phyloP scores from a whole-genome alignment of 1,140 invertebrate species.

The Lordiphosa stackelbergi region DNA sequence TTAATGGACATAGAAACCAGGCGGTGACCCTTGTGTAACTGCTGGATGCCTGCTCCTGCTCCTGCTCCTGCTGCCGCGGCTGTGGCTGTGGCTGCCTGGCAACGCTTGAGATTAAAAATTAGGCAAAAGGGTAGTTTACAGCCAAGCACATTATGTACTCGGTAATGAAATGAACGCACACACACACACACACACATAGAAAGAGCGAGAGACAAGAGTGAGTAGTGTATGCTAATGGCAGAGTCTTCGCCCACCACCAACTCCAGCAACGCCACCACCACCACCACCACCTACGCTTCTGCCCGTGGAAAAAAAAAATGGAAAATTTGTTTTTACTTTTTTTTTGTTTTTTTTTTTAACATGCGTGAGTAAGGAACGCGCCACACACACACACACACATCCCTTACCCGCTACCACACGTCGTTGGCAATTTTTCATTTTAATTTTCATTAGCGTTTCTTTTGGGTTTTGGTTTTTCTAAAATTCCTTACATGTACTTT shows the following conservation, averaged over 20 bases:
- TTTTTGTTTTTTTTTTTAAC: slow-evolving; percentile 37
- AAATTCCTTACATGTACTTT: slow-evolving; percentile 70
- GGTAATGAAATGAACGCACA: slow-evolving; percentile 66
- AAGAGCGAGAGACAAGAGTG: slow-evolving; percentile 18
- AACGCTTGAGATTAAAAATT: slow-evolving; percentile 70
- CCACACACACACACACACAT: slow-evolving; percentile 26
- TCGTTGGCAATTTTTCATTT: slow-evolving; percentile 77
- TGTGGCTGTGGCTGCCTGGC: slow-evolving; percentile 35
- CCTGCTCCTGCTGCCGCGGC: slow-evolving; percentile 10
- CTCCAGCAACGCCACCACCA: slow-evolving; percentile 7
- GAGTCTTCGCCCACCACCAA: slow-evolving; percentile 23
- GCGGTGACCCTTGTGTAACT: slow-evolving; percentile 4
- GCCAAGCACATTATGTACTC: slow-evolving; percentile 46
- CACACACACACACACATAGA: slow-evolving; percentile 21
- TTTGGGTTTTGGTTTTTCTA: slow-evolving; percentile 60
- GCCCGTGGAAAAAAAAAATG: slow-evolving; percentile 24
- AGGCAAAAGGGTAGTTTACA: slow-evolving; percentile 71
- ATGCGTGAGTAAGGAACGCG: slow-evolving; percentile 29
- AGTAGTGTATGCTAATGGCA: slow-evolving; percentile 75
- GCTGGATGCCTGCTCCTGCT: not conserved
- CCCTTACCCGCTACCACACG: slow-evolving; percentile 40
- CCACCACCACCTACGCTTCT: not conserved
- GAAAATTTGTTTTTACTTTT: slow-evolving; percentile 61
- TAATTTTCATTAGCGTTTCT: slow-evolving; percentile 77
- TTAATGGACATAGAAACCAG: slow-evolving; percentile 26